phyloP scores from a whole-genome alignment of 2,113 vertebrate genomes.

The Triplophysa rosa region DNA sequence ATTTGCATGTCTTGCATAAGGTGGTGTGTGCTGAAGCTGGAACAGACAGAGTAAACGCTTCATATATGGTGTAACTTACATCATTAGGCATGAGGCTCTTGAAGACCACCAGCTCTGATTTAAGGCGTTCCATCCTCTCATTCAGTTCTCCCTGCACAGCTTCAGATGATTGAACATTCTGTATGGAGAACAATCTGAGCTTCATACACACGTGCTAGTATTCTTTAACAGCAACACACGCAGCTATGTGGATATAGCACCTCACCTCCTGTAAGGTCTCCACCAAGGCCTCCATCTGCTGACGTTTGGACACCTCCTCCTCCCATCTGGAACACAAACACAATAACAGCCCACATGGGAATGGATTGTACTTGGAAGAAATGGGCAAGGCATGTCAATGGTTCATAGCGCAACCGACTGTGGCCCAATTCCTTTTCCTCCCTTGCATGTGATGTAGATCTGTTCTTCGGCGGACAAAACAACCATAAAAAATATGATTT shows the following conservation, averaged over 20 bases:
- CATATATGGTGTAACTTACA: constrained; percentile 71
- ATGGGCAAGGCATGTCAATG: neutral
- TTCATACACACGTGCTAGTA: neutral
- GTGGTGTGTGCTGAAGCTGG: neutral
- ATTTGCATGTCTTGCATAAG: constrained; percentile 8
- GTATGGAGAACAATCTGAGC: constrained; percentile 29
- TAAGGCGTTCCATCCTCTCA: constrained; percentile 83
- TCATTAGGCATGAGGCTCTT: constrained; percentile 85
- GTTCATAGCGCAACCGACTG: too few species aligned
- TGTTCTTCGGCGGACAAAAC: too few species aligned
- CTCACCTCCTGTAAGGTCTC: constrained; percentile 82
- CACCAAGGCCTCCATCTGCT: constrained; percentile 82
- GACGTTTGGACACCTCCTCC: constrained; percentile 80
- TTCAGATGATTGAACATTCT: constrained; percentile 84
- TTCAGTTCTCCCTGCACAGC: constrained; percentile 82
- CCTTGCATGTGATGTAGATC: too few species aligned
- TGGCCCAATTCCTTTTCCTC: too few species aligned
- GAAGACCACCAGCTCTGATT: constrained; percentile 86
- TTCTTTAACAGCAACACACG: neutral
- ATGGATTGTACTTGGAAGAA: neutral
- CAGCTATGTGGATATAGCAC: neutral
- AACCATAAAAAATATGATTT: too few species aligned
- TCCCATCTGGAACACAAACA: constrained; percentile 82
- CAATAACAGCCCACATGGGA: constrained; percentile 1
- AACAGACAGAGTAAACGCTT: neutral